Base-by-base conservation (phyloP, 2,888 invertebrate species). In the Leptinotarsa peninsularis region DNA sequence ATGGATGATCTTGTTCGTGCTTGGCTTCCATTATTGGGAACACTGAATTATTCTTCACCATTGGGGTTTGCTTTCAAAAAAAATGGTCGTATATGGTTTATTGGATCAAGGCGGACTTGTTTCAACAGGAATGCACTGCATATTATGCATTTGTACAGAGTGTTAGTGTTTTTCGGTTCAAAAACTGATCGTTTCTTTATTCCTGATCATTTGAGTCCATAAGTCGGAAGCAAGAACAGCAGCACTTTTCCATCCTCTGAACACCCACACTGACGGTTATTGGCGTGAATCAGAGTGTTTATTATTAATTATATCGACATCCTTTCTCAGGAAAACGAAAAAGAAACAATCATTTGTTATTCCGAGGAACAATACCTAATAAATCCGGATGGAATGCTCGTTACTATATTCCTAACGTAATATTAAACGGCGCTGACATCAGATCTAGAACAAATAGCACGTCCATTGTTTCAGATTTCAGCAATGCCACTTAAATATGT, bases 401-500 rank as follows among this genome's bases (percentile, higher is more conserved):
- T 81, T 80, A 83, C 83, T 84, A 84, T 84, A 83, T 83, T 84
- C 80, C 67, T 50, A 81, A 71, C 56, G 81, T 81, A 83, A 84
- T 85, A 85, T 83, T 84, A 84, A 85, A 86, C 83, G 82, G 83
- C 81, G 81, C 84, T 84, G 84, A 85, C 85, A 85, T 85, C 86
- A 85, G 86, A 86, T 81, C 81, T 83, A 84, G 84, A 87, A 85
- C 85, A 86, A 86, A 85, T 85, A 85, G 82, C 82, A 80, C 82
- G 63, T 63, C 86, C 83, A 88, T 88, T 88, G 88, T 88, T 87
- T 85, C 82, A 85, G 83, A 86, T 87, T 87, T 86, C 87, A 86
- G 83, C 87, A 85, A 83, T 84, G 82, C 85, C 85, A 86, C 86
- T 87, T 86, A 86, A 87, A 88, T 87, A 87, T 87, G 87, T 88